These are phyloP conservation scores for Aphelenchoides fujianensis DNA, from an alignment of 1,140 invertebrate species.

Conservation along the genomic window DNA sequence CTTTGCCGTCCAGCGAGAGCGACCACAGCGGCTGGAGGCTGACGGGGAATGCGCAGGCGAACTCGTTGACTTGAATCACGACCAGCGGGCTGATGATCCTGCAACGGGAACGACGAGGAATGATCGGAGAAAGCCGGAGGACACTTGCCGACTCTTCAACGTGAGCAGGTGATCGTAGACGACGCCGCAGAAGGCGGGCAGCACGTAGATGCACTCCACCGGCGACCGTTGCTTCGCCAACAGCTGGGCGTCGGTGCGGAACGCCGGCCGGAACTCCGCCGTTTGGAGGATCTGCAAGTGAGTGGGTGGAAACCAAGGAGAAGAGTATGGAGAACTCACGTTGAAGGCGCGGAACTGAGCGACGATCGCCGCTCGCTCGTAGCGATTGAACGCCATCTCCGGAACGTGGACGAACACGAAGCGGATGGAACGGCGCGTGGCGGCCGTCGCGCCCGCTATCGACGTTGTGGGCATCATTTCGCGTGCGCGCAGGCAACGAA, in stretches of 20 bases:
- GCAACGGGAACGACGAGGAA: background rate
- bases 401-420: background rate
- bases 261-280: background rate
- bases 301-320: background rate
- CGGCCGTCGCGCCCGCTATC: too few relatives aligned
- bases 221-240: background rate
- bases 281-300: background rate
- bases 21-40: background rate
- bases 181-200: background rate
- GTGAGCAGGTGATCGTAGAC: background rate
- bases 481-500: too few relatives aligned
- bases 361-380: background rate
- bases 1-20: background rate
- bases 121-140: too few relatives aligned
- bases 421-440: too few relatives aligned
- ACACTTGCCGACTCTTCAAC: background rate
- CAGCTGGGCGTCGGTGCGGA: background rate
- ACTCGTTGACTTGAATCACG: background rate
- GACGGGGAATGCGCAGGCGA: background rate
- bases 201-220: background rate
- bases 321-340: background rate
- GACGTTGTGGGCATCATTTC: too few relatives aligned
- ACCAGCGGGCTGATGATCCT: background rate
- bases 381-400: background rate
- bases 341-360: background rate